A percentile compares a stretch with the other conserved stretches of the same genome.
Evolutionary conservation across 2,888 invertebrate species (phyloP).

Genomic region (Amphipoea lucens): DNA sequence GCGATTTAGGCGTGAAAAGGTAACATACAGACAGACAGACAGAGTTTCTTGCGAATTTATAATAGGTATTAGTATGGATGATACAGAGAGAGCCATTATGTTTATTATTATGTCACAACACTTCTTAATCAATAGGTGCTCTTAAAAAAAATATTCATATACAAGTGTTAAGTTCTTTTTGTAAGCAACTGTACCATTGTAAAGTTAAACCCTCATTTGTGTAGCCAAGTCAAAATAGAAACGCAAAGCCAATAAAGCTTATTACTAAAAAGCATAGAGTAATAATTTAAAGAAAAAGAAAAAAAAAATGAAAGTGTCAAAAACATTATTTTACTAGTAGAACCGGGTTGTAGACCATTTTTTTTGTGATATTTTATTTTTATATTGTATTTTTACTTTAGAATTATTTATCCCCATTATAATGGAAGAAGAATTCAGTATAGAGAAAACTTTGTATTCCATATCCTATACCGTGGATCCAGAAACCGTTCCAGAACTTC

Average conservation of each 20-base stretch:
- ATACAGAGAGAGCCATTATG: no score
- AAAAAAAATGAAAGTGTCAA: conserved; percentile 24
- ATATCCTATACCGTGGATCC: not conserved
- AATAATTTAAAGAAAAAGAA: not conserved
- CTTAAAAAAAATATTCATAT: not conserved
- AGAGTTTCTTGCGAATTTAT: no score
- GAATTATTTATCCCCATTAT: not conserved
- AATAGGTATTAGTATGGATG: no score
- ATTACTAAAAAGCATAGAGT: not conserved
- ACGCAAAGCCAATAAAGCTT: no score
- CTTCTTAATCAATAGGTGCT: not conserved
- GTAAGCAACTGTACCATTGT: not conserved
- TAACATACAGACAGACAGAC: no score
- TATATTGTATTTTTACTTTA: not conserved
- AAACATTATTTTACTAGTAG: not conserved
- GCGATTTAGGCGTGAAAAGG: no score
- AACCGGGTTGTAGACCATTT: not conserved
- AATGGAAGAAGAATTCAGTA: conserved; percentile 1
- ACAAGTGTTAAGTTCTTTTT: not conserved
- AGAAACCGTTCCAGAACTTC: not conserved
- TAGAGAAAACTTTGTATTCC: accelerated
- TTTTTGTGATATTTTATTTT: not conserved
- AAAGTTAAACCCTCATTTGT: not conserved
- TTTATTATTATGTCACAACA: not conserved
- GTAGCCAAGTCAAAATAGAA: not conserved